Evolutionary conservation across 2,113 vertebrate species (phyloP).

Genomic region (Albula glossodonta): DNA sequence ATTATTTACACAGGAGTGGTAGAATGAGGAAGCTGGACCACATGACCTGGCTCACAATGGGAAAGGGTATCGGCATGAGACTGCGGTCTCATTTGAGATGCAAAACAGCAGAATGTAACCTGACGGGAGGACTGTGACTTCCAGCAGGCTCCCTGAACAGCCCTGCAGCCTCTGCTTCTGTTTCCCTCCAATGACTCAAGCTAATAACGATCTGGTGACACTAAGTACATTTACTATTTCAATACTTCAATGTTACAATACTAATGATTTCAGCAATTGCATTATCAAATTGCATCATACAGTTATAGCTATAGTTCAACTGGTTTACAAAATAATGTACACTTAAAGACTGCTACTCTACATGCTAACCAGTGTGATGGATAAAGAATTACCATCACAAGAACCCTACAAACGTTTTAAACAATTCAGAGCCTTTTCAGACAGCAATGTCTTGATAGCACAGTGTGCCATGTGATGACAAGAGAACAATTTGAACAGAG

Average conservation of each 20-base stretch:
- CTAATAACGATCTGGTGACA: no score
- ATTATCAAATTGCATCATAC: no score
- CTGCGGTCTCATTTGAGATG: constrained; percentile 34
- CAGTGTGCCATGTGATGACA: background rate
- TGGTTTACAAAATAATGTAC: no score
- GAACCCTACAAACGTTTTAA: no score
- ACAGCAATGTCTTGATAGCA: background rate
- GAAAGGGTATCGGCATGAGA: background rate
- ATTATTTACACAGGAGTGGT: background rate
- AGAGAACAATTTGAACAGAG: background rate
- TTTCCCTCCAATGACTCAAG: no score
- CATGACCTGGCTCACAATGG: background rate
- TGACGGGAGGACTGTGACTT: background rate
- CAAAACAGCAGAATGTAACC: constrained; percentile 39
- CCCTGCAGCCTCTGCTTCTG: background rate
- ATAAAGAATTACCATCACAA: no score
- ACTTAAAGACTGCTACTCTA: no score
- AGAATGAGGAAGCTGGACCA: background rate
- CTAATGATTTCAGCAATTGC: background rate
- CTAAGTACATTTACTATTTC: no score
- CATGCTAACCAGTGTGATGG: no score
- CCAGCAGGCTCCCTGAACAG: background rate
- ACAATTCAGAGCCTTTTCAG: no score
- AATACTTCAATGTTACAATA: background rate
- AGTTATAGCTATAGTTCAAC: no score